Evolutionary conservation across 2,888 invertebrate genomes (phyloP).

Genomic region (Pelosia muscerda): DNA sequence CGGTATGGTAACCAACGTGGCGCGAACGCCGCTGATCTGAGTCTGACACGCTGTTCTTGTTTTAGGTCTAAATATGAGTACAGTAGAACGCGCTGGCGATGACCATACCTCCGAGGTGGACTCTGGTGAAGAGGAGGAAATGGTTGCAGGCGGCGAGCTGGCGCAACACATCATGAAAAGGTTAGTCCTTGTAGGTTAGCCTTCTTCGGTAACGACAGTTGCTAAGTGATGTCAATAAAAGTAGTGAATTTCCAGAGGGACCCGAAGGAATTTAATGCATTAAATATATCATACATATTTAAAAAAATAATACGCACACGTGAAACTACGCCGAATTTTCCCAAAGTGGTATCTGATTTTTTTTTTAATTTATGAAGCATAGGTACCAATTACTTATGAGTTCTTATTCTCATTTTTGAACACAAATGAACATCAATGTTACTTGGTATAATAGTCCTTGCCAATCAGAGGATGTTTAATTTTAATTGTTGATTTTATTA

Average conservation of each 20-base stretch:
- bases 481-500: not conserved
- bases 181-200: slow-evolving; percentile 63
- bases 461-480: not conserved
- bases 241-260: not conserved
- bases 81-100: slow-evolving; percentile 89
- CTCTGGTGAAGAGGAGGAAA: slow-evolving; percentile 89
- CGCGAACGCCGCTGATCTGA: slow-evolving; percentile 58
- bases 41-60: slow-evolving; percentile 59
- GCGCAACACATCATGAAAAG: slow-evolving; percentile 80
- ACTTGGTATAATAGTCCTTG: not conserved
- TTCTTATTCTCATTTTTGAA: not conserved
- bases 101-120: slow-evolving; percentile 89
- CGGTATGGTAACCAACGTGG: slow-evolving; percentile 78
- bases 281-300: not conserved
- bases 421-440: not conserved
- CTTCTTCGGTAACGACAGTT: not conserved
- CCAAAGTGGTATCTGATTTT: not conserved
- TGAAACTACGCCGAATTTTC: not conserved
- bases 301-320: not conserved
- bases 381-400: too few relatives aligned
- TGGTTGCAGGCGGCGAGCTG: slow-evolving; percentile 83
- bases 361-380: not conserved
- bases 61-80: slow-evolving; percentile 86
- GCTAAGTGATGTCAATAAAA: not conserved
- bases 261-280: not conserved